A percentile compares a stretch with the other conserved stretches of the same genome.
These are phyloP conservation scores for Drosophila paranaensis DNA, from an alignment of 2,888 invertebrate species.

Conservation along the genomic window DNA sequence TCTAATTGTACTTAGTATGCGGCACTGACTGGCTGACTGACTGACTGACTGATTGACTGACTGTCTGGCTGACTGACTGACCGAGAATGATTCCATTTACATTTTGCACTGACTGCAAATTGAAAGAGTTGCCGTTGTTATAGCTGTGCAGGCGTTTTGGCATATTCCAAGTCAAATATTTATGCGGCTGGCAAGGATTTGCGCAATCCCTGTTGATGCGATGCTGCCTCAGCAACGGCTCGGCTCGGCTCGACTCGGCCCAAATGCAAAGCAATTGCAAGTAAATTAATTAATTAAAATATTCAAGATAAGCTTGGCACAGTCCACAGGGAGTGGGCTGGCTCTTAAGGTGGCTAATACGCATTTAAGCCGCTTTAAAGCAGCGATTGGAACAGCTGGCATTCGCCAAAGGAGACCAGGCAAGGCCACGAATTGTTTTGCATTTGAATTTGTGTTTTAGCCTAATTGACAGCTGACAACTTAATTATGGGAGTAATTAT, in stretches of 20 bases:
- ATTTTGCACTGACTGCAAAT: slow-evolving; percentile 51
- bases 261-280: slow-evolving; percentile 51
- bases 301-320: slow-evolving; percentile 35
- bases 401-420: neutral
- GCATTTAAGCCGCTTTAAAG: slow-evolving; percentile 60
- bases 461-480: slow-evolving; percentile 72
- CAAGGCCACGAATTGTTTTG: slow-evolving; percentile 20
- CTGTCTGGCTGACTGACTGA: slow-evolving; percentile 24
- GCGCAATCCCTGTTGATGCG: slow-evolving; percentile 20
- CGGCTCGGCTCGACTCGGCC: slow-evolving; percentile 2
- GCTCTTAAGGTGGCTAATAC: slow-evolving; percentile 34
- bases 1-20: slow-evolving; percentile 71
- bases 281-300: slow-evolving; percentile 73
- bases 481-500: slow-evolving; percentile 65
- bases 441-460: slow-evolving; percentile 21
- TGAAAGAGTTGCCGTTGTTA: slow-evolving; percentile 42
- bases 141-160: slow-evolving; percentile 27
- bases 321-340: neutral
- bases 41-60: slow-evolving; percentile 24
- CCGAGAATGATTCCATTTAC: slow-evolving; percentile 52
- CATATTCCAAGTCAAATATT: slow-evolving; percentile 67
- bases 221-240: slow-evolving; percentile 8
- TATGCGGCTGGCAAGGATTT: slow-evolving; percentile 51
- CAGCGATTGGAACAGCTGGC: slow-evolving; percentile 29
- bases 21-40: slow-evolving; percentile 37